Conservation (phyloP, 1,140 invertebrate genomes). For the Tachypleus tridentatus region DNA sequence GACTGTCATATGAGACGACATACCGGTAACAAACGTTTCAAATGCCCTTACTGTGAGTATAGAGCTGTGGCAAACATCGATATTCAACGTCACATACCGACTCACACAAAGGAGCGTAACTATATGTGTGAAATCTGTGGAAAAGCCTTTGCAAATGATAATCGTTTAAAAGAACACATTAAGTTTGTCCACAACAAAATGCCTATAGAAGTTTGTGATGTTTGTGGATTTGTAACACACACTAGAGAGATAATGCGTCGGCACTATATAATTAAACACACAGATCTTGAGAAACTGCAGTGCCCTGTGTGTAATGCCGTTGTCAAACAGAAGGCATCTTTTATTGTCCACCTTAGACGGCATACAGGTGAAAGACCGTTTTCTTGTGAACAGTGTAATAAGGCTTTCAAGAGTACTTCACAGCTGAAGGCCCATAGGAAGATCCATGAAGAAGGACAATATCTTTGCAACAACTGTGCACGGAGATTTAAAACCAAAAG, state of each 20-base stretch:
- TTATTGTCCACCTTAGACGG: background rate
- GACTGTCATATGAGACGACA: background rate
- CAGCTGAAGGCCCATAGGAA: background rate
- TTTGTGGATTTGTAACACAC: background rate
- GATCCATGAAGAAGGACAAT: background rate
- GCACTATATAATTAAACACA: background rate
- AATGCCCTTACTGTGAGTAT: slow-evolving; percentile 1
- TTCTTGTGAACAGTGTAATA: background rate
- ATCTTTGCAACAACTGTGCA: background rate
- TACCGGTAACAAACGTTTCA: background rate
- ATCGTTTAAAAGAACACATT: background rate
- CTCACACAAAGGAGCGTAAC: background rate
- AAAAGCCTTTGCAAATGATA: background rate
- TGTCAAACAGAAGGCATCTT: background rate
- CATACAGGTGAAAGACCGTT: background rate
- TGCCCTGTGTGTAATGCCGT: background rate
- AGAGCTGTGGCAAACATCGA: background rate
- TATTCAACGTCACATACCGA: background rate
- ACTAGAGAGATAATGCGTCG: background rate
- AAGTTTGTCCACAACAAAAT: background rate
- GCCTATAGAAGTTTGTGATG: background rate
- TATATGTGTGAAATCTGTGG: slow-evolving; percentile 1
- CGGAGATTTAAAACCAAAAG: background rate
- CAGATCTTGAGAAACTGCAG: background rate
- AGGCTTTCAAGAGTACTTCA: background rate